Base-by-base conservation (phyloP, 2,888 invertebrate species). In the Hydropsyche betteni region DNA sequence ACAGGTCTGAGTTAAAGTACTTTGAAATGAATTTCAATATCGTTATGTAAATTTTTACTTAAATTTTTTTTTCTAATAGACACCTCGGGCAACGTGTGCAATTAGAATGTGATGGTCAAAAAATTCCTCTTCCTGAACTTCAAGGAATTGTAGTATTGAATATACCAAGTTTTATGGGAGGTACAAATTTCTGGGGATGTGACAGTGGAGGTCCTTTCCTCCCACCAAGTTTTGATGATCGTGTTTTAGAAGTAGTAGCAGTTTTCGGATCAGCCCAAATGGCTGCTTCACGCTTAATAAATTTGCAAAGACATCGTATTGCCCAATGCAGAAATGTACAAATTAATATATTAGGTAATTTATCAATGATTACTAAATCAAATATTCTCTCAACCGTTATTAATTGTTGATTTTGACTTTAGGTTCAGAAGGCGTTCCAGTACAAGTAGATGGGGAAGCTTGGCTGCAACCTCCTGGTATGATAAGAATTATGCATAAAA, bases 151-250 rank as follows among this genome's bases (percentile, higher is more conserved):
- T 98, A 34, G 95, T 99, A 51, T 88, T 99, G 33, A 99, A 99
- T 86, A 99, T 99, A 84, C 87, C 82, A 78, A 97, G 97, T 81
- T 98, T 98, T 85, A 97, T 98, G 94, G 98, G 98, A 5, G 99
- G 99, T 68, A 97, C 97, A 44, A 98, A 98, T 85, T 99, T 99
- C 85, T 99, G 99, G 99, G 98, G 98, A 71, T 95, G 95, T 5
- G 93, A 92, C 2, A 94, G 96, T 82, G 95, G 94, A 81, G 96
- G 96, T 81, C 97, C 97, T 82, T 99, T 98, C 83, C 86, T 96
- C 14, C 93, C 96, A 0, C 98, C 98, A 3, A 95, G 96, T 12
- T 97, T 98, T 83, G 99, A 99, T 84, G 99, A 99, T 85, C 92
- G 95, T 75, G 93, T 99, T 77, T 87, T 99, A 69, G 99, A 99